Conservation (phyloP, 2,797 vertebrate genomes). For the Meriones psammophilus region DNA sequence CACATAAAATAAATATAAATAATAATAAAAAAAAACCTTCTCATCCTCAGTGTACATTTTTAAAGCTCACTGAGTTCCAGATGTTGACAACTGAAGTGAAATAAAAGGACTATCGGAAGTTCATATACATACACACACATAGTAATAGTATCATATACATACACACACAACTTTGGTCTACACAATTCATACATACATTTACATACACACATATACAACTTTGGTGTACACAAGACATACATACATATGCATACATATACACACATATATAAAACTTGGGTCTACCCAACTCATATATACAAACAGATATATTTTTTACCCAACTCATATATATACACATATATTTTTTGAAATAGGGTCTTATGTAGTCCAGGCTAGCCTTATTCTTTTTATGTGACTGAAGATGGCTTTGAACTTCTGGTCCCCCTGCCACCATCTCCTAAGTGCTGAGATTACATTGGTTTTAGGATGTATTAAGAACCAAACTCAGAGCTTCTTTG, state of each 20-base stretch:
- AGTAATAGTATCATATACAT: background rate
- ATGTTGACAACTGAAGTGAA: conserved; percentile 32
- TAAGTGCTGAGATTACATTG: background rate
- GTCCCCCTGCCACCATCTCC: background rate
- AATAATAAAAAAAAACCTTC: conserved; percentile 25
- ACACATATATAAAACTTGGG: too few relatives aligned
- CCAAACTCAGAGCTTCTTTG: background rate
- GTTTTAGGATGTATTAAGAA: background rate
- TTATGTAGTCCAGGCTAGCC: background rate
- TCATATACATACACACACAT: background rate
- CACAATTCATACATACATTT: background rate
- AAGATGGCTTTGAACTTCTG: background rate
- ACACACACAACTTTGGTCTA: background rate
- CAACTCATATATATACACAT: background rate
- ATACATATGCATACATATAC: background rate
- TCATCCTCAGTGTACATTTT: conserved; percentile 25
- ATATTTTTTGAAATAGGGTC: background rate
- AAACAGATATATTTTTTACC: too few relatives aligned
- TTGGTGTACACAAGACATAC: background rate
- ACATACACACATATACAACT: background rate
- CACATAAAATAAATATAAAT: background rate
- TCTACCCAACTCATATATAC: too few relatives aligned
- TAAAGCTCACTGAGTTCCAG: conserved; percentile 50
- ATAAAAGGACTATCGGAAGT: background rate
- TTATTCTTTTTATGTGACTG: background rate